Evolutionary conservation across 2,888 invertebrate genomes (phyloP).

Genomic region (Hypsopygia costalis): DNA sequence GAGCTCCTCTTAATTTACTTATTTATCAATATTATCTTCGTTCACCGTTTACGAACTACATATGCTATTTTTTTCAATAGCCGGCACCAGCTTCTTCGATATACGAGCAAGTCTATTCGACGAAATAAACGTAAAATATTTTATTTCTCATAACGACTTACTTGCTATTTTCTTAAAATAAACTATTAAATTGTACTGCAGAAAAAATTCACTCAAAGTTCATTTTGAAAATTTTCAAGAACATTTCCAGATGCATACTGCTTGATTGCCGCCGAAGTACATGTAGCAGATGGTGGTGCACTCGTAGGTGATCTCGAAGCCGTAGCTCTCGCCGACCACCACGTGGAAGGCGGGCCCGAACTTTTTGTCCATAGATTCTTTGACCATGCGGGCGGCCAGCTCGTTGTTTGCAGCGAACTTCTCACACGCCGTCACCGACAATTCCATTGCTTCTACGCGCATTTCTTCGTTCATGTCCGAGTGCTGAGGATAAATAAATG

Average conservation of each 20-base stretch:
- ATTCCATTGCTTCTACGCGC: constrained; percentile 92
- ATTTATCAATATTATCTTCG: too few relatives aligned
- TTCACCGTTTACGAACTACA: too few relatives aligned
- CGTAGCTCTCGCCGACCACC: constrained; percentile 97
- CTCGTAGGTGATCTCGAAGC: constrained; percentile 96
- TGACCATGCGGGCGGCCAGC: constrained; percentile 95
- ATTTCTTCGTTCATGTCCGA: constrained; percentile 97
- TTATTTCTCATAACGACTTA: too few relatives aligned
- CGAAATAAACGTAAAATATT: too few relatives aligned
- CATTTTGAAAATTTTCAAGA: constrained; percentile 59
- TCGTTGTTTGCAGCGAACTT: constrained; percentile 93
- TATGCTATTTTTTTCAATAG: too few relatives aligned
- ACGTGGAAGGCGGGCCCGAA: constrained; percentile 97
- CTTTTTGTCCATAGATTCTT: constrained; percentile 97
- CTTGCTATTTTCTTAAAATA: too few relatives aligned
- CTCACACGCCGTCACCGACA: constrained; percentile 96
- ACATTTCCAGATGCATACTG: constrained; percentile 94
- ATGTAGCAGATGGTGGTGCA: constrained; percentile 92
- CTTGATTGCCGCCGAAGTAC: constrained; percentile 95
- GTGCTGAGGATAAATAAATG: constrained; percentile 79
- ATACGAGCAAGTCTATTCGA: too few relatives aligned
- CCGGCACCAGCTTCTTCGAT: too few relatives aligned
- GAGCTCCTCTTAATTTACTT: too few relatives aligned
- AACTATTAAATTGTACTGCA: too few relatives aligned
- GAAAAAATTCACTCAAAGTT: too few relatives aligned